These are phyloP conservation scores for Scytalopus superciliaris DNA, from an alignment of 2,113 vertebrate species.

Conservation along the genomic window DNA sequence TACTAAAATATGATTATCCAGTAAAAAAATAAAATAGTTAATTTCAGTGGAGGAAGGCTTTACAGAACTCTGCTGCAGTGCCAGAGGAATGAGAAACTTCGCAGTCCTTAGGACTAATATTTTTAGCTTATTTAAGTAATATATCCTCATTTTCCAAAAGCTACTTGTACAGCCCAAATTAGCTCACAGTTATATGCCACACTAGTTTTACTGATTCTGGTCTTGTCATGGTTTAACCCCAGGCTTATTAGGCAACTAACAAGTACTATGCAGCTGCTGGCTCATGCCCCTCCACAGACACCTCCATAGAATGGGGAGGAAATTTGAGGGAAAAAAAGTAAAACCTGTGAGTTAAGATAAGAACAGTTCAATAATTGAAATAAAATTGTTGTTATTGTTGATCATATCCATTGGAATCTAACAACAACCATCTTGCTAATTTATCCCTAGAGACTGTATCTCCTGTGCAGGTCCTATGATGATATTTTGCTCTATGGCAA, in stretches of 20 bases:
- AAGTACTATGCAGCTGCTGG: neutral
- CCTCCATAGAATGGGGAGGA: neutral
- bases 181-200: neutral
- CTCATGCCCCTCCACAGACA: neutral
- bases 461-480: neutral
- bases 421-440: neutral
- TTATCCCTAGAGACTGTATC: neutral
- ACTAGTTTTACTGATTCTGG: neutral
- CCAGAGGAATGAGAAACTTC: neutral
- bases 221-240: neutral
- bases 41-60: constrained; percentile 13
- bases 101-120: neutral
- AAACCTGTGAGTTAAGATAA: neutral
- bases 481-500: neutral
- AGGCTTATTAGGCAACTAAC: neutral
- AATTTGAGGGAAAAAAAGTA: neutral
- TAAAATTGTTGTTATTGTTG: neutral
- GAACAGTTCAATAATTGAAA: neutral
- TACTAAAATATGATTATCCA: constrained; percentile 27
- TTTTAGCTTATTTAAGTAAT: neutral
- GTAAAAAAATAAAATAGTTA: constrained; percentile 18
- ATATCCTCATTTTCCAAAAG: neutral
- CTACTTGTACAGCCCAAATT: neutral
- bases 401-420: neutral
- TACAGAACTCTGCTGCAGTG: constrained; percentile 5